These are phyloP conservation scores for Hirundo rustica DNA, from an alignment of 2,797 vertebrate genomes.

Conservation along the genomic window DNA sequence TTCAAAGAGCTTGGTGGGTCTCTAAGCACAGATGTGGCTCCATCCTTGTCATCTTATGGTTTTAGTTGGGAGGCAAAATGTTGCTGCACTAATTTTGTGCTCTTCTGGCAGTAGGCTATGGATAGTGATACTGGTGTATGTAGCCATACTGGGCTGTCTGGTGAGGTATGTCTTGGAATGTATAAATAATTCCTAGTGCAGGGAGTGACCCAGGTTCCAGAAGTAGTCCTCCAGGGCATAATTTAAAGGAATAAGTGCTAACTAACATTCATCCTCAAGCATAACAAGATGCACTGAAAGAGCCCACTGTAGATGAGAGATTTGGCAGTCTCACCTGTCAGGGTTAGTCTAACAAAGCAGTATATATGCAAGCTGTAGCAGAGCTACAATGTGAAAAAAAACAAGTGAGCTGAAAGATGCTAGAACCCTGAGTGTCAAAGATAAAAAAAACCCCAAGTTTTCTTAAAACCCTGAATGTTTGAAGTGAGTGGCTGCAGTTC, in stretches of 20 bases:
- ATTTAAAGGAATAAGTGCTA: not conserved
- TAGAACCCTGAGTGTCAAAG: not conserved
- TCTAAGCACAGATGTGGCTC: not conserved
- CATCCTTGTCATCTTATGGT: not conserved
- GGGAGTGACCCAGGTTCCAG: not conserved
- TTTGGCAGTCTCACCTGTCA: not conserved
- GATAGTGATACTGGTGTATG: not conserved
- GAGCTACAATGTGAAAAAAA: not conserved
- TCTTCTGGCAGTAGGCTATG: not conserved
- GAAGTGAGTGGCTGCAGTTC: not conserved
- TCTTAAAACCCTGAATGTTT: not conserved
- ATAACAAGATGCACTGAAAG: not conserved
- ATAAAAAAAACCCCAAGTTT: accelerated
- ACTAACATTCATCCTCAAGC: not conserved
- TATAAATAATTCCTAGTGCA: not conserved
- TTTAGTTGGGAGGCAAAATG: not conserved
- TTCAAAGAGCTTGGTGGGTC: not conserved
- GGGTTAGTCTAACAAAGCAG: not conserved
- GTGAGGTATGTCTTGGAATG: not conserved
- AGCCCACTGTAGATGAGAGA: not conserved
- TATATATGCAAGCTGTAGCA: not conserved
- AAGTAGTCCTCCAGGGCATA: not conserved
- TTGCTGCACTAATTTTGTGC: not conserved
- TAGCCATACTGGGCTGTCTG: not conserved
- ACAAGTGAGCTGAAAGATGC: not conserved